phyloP scores from a whole-genome alignment of 2,113 vertebrate species.

The Narcine bancroftii region DNA sequence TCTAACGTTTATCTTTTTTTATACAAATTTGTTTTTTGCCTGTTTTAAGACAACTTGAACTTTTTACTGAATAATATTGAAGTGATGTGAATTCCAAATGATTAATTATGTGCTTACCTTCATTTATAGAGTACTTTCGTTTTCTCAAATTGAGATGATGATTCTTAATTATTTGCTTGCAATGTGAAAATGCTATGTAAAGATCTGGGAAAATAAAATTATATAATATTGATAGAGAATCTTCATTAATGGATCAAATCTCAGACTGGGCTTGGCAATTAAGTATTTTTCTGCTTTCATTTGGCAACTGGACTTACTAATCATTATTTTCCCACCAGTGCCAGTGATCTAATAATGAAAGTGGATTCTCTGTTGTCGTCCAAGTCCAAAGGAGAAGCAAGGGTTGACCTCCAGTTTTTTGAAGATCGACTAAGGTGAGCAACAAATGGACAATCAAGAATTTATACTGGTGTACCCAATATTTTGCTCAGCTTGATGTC shows the following conservation, averaged over 20 bases:
- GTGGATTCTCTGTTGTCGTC: slow-evolving; percentile 89
- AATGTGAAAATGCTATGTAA: neutral
- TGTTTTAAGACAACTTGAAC: neutral
- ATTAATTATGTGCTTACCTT: slow-evolving; percentile 18
- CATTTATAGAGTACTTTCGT: slow-evolving; percentile 19
- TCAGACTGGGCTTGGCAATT: neutral
- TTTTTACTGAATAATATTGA: slow-evolving; percentile 4
- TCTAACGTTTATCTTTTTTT: slow-evolving; percentile 3
- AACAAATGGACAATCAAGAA: neutral
- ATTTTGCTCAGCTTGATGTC: neutral
- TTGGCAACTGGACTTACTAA: neutral
- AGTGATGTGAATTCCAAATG: neutral
- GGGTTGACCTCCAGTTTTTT: slow-evolving; percentile 77
- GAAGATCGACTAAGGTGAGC: slow-evolving; percentile 81
- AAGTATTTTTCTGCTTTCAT: neutral
- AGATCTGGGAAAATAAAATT: neutral
- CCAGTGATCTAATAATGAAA: slow-evolving; percentile 95
- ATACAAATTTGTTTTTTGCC: neutral
- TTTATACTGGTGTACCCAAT: neutral
- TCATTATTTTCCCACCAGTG: slow-evolving; percentile 57
- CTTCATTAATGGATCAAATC: neutral
- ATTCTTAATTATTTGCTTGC: neutral
- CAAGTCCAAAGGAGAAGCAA: slow-evolving; percentile 86
- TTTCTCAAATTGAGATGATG: neutral
- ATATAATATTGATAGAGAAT: neutral